A percentile compares a stretch with the other conserved stretches of the same genome.
Conservation (phyloP, 2,888 invertebrate genomes). For the Nemurella pictetii region DNA sequence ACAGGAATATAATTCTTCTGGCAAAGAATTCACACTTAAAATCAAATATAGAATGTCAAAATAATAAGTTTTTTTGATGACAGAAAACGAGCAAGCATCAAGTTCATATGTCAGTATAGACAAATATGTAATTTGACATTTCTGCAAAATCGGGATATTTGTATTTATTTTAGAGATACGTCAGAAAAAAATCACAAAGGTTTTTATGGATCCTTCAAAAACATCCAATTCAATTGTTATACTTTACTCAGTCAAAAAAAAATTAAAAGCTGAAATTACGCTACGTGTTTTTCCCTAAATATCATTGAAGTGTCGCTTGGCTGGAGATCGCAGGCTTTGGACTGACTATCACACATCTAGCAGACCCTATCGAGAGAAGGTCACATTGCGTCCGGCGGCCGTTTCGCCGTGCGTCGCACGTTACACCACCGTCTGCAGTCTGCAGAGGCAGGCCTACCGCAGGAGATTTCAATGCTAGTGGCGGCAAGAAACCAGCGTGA, state of each 20-base stretch:
- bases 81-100: too few relatives aligned
- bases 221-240: not conserved
- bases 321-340: not conserved
- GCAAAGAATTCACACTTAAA: too few relatives aligned
- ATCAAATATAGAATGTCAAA: too few relatives aligned
- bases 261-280: not conserved
- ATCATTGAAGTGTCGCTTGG: not conserved
- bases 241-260: not conserved
- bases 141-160: too few relatives aligned
- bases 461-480: conserved; percentile 11
- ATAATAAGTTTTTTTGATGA: too few relatives aligned
- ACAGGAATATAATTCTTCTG: too few relatives aligned
- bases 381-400: not conserved
- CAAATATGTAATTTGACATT: too few relatives aligned
- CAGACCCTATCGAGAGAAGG: not conserved
- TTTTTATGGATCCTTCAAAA: not conserved
- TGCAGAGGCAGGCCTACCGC: not conserved
- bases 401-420: not conserved
- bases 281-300: not conserved
- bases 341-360: not conserved
- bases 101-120: too few relatives aligned
- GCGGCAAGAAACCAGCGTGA: not conserved
- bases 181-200: too few relatives aligned
- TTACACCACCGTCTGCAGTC: not conserved
- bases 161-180: too few relatives aligned